phyloP scores from a whole-genome alignment of 2,113 vertebrate genomes.

The Pogona vitticeps region DNA sequence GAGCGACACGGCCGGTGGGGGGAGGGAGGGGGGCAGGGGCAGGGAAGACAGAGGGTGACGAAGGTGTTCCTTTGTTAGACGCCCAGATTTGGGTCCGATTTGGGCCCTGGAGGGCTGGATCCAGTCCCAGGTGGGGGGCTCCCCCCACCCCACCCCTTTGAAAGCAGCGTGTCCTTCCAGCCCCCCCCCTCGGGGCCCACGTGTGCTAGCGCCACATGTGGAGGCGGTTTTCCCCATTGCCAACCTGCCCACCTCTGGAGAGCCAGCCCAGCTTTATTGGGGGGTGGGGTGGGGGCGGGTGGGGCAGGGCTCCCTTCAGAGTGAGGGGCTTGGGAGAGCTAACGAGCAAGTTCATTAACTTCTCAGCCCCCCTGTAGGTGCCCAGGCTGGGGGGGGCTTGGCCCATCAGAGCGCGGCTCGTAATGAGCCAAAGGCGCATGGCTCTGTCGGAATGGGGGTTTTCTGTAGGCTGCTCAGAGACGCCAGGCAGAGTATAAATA shows the following conservation, averaged over 20 bases:
- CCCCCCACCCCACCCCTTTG: neutral
- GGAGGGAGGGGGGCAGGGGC: neutral
- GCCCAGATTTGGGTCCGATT: no score
- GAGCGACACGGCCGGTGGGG: no score
- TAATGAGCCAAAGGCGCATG: neutral
- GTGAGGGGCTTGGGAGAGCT: rapidly evolving
- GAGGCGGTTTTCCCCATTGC: no score
- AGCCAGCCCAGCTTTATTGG: neutral
- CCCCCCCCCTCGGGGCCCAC: no score
- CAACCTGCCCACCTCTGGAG: no score
- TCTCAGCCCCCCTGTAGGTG: neutral
- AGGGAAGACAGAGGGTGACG: no score
- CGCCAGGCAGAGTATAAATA: slow-evolving; percentile 20
- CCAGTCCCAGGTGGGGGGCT: neutral
- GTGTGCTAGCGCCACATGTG: no score
- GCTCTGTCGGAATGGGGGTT: neutral
- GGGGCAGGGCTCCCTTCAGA: rapidly evolving
- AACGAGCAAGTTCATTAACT: neutral
- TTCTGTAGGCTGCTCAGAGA: slow-evolving; percentile 32
- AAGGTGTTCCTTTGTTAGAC: no score
- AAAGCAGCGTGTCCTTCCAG: no score
- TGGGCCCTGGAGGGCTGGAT: no score
- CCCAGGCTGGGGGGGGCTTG: neutral
- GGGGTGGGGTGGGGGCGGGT: neutral
- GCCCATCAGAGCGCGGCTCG: neutral